These are phyloP conservation scores for Euura saliciscinereae DNA, from an alignment of 1,140 invertebrate genomes.

Conservation along the genomic window DNA sequence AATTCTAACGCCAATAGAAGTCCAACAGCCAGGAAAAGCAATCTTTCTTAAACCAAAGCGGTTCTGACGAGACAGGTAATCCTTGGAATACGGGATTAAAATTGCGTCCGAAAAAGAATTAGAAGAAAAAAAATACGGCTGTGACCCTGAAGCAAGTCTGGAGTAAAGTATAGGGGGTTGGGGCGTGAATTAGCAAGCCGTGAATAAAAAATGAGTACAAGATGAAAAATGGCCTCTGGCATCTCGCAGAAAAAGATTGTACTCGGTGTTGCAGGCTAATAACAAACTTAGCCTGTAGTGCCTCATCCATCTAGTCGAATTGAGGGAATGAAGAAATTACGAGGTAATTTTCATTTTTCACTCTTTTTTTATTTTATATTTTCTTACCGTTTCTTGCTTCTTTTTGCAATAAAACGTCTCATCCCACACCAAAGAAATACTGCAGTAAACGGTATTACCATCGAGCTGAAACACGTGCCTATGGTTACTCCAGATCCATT, in stretches of 20 bases:
- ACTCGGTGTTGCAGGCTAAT: neutral
- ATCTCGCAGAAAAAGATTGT: neutral
- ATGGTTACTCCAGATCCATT: too few species aligned
- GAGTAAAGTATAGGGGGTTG: neutral
- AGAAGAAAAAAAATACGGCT: neutral
- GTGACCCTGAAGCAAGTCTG: neutral
- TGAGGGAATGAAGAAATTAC: slow-evolving; percentile 1
- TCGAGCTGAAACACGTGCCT: too few species aligned
- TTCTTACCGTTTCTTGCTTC: neutral
- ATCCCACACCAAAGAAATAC: too few species aligned
- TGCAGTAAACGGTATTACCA: too few species aligned
- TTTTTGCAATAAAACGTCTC: neutral
- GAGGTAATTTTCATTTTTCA: neutral
- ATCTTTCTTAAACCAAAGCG: slow-evolving; percentile 56
- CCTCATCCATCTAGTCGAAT: slow-evolving; percentile 2
- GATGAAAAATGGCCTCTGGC: neutral
- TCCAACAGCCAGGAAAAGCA: slow-evolving; percentile 53
- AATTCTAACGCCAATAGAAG: neutral
- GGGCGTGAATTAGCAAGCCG: slow-evolving; percentile 2
- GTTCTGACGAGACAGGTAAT: slow-evolving; percentile 57
- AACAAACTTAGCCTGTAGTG: slow-evolving; percentile 5
- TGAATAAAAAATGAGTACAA: slow-evolving; percentile 4
- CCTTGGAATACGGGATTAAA: slow-evolving; percentile 60
- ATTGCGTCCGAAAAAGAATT: slow-evolving; percentile 43
- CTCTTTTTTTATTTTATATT: neutral